A percentile compares a stretch with the other conserved stretches of the same genome.
Evolutionary conservation across 2,113 vertebrate genomes (phyloP).

Genomic region (Heliornis fulica): DNA sequence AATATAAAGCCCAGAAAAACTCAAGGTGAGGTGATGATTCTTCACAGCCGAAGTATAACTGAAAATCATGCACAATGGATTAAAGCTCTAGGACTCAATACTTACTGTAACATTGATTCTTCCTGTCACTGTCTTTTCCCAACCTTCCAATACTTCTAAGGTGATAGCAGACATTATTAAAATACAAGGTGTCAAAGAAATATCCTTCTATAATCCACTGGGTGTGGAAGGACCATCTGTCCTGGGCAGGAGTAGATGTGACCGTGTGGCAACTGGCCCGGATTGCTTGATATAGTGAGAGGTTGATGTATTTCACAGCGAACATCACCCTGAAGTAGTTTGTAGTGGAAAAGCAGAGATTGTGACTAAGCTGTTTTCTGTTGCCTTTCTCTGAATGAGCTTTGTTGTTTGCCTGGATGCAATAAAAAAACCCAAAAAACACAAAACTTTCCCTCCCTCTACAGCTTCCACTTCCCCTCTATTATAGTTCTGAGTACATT

Average conservation of each 20-base stretch:
- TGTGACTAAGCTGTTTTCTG: neutral
- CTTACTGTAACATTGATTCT: neutral
- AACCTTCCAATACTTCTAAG: neutral
- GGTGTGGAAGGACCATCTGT: neutral
- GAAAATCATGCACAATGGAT: neutral
- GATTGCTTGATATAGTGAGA: neutral
- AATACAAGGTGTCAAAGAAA: neutral
- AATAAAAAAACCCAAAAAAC: neutral
- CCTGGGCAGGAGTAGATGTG: neutral
- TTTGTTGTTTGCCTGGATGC: neutral
- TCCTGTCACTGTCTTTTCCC: neutral
- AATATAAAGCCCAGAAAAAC: neutral
- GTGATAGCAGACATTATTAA: neutral
- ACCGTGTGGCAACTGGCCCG: neutral
- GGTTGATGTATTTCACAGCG: neutral
- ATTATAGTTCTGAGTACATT: neutral
- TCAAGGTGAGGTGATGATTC: neutral
- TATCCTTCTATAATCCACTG: neutral
- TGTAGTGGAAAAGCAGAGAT: neutral
- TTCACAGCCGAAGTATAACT: neutral
- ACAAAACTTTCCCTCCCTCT: neutral
- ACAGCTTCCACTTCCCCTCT: neutral
- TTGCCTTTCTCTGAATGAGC: neutral
- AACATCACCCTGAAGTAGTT: neutral
- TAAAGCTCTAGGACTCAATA: neutral